Evolutionary conservation across 2,888 invertebrate genomes (phyloP), one percentile per base, ranked within the genome.

Genomic region (Boloria euphrosyne): DNA sequence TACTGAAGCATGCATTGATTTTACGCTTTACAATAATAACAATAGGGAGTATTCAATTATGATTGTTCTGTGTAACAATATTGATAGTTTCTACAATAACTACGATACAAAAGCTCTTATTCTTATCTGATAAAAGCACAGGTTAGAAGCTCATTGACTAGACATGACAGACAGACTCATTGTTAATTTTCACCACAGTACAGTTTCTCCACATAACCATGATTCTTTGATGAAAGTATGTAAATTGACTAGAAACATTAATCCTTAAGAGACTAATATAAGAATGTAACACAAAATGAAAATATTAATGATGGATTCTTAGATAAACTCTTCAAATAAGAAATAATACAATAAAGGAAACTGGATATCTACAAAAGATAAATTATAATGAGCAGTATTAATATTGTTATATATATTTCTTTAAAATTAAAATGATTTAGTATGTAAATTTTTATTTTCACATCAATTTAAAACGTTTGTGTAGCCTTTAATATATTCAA

Each of bases 81-180:
- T 63, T 72, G 63, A 66, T 73, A 69, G 76, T 78, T 66, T 78
- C 83, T 87, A 87, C 82, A 85, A 85, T 84, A 82, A 82, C 85
- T 88, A 88, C 85, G 78, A 80, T 86, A 89, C 85, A 87, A 85
- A 89, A 90, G 89, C 88, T 89, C 87, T 88, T 88, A 89, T 76
- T 79, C 79, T 79, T 86, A 86, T 84, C 81, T 84, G 80, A 80
- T 73, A 72, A 66, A 85, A 87, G 86, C 85, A 82, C 84, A 84
- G 82, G 81, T 84, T 74, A 77, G 89, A 90, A 90, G 90, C 89
- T 90, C 90, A 79, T 82, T 80, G 70, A 70, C 70, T 70, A 70
- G 61, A 66, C 64, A 54, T 70, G 66, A 66, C 66, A 64, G 70
- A 65, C 59, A 63, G 62, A 64, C 61, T 64, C 64, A 67, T 64